These are phyloP conservation scores for Drosophila hawaiiensis DNA, from an alignment of 2,888 invertebrate species.

Conservation along the genomic window DNA sequence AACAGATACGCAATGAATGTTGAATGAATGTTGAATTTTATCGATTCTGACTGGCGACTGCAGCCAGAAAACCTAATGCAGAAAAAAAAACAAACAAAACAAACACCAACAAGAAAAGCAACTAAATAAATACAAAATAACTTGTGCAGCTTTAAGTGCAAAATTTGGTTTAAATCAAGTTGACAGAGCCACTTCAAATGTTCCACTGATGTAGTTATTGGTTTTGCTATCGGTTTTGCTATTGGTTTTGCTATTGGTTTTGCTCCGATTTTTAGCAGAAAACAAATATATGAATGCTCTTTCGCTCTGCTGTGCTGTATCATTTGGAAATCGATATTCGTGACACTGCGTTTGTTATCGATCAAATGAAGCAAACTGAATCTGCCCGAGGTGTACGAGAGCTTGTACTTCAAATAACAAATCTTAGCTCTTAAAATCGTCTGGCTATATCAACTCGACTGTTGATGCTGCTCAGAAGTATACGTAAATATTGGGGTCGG, in stretches of 20 bases:
- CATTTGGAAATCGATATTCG: background rate
- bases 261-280: background rate
- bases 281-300: background rate
- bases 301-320: background rate
- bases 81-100: constrained; percentile 10
- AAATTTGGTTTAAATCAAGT: background rate
- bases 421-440: background rate
- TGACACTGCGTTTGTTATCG: background rate
- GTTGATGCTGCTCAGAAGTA: background rate
- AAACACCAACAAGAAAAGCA: background rate
- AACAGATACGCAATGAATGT: constrained; percentile 80
- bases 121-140: constrained; percentile 1
- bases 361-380: background rate
- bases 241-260: background rate
- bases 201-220: background rate
- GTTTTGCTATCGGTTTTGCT: background rate
- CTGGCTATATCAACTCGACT: background rate
- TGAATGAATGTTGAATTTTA: constrained; percentile 71
- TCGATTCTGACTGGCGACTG: constrained; percentile 58
- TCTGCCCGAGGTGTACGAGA: background rate
- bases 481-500: background rate
- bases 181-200: background rate
- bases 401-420: background rate
- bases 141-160: constrained; percentile 14
- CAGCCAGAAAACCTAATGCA: constrained; percentile 53